Base-by-base conservation (phyloP, 1,140 invertebrate species). In the Gyrodactylus bullatarudis region DNA sequence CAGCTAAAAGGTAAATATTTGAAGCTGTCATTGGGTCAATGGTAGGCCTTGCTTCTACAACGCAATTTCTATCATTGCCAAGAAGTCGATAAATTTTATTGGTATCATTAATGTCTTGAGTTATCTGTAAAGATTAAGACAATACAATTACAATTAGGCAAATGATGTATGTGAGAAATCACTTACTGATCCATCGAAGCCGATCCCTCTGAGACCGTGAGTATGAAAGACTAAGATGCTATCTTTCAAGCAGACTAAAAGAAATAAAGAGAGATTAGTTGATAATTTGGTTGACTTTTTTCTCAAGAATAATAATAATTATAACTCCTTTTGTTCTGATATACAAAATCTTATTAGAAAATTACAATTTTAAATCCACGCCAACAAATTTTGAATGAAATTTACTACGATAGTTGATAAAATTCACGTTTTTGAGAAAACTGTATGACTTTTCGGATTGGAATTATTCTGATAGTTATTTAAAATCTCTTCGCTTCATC, bases 161-260 rank as follows among this genome's bases (percentile, higher is more conserved):
- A 16, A 16, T 16, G 34, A 16, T 54, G 8, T 54, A 54, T 54
- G 8, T 8, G 34, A n/a, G n/a, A 54, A 16, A n/a, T 16, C 8
- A 54, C 34, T 54, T n/a, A 54, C 34, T 54, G 34, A 54, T 23
- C 70, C 70, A 25, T 71, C 24, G 24, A 71, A 71, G 24, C 24
- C 70, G 24, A 71, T 24, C 1, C 70, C 70, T 71, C 70, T 21
- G 20, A 71, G 24, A 23, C 70, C 70, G 24, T 25, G 70, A 24
- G 70, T 71, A 26, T 71, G 70, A 24, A 71, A 71, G 24, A 24
- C 70, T 23, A 71, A 25, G 24, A 71, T 71, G 24, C 70, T 71
- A 26, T 71, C 70, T 1, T 24, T 21, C 21, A 69, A 23, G 21
- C 68, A 69, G 21, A 69, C 34, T 16, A 16, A 16, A 54, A 54